Conservation (phyloP, 2,113 vertebrate genomes). For the Odobenus rosmarus region DNA sequence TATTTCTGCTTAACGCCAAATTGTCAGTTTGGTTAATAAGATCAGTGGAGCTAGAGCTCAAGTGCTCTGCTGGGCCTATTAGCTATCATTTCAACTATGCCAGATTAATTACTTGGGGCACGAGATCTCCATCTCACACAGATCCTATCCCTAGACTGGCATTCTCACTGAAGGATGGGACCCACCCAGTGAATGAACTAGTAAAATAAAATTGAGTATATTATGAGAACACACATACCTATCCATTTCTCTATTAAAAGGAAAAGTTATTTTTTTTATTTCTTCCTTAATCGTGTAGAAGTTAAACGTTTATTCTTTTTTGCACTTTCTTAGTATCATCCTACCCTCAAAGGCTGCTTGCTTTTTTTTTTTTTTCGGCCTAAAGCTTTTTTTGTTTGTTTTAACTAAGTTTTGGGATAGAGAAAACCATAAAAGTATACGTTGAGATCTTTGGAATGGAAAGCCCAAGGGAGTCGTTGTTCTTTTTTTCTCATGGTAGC, state of each 20-base stretch:
- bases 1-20: not conserved
- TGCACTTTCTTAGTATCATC: constrained; percentile 3
- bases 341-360: not conserved
- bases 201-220: not conserved
- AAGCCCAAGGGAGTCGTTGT: not conserved
- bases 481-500: not conserved
- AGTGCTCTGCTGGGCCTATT: not conserved
- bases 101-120: not conserved
- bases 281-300: constrained; percentile 1
- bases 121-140: not conserved
- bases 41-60: not conserved
- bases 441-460: not conserved
- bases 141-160: not conserved
- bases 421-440: not conserved
- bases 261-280: not conserved
- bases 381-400: constrained; percentile 42
- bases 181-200: not conserved
- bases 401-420: constrained; percentile 24
- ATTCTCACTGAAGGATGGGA: not conserved
- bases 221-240: not conserved
- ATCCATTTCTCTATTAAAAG: not conserved
- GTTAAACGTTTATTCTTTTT: not conserved
- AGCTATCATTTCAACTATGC: constrained; percentile 7
- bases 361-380: not conserved
- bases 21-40: constrained; percentile 19